Base-by-base conservation (phyloP, 2,113 vertebrate species). In the Pimephales promelas region DNA sequence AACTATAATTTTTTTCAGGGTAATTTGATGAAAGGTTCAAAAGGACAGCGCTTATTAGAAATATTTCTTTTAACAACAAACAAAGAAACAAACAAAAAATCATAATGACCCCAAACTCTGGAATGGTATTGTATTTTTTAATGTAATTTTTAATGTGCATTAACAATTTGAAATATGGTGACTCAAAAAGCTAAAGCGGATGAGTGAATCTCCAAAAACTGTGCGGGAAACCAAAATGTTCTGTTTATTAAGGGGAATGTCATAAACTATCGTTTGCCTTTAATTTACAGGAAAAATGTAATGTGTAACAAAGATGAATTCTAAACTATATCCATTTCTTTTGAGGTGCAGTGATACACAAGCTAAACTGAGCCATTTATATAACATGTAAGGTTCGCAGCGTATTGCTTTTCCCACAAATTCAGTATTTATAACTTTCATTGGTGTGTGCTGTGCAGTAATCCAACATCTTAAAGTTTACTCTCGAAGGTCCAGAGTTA, bases 341-440 rank as follows among this genome's bases (percentile, higher is more conserved):
- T 5, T 34, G 11, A 40, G 1, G 5, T 34, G 31, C 61, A 64
- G 36, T 8, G 11, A 5, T 64, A 10, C 14, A 20, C 24, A 28
- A 26, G 16, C 20, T 22, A n/a, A 34, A 22, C 26, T 13, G 26
- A 56, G 45, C 73, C 22, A 24, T 28, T 49, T 28, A 52, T 24
- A 49, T 74, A 74, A 34, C 47, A 36, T 13, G 8, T 5, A n/a
- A 14, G 6, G 26, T 75, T 31, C 49, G 28, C 2, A 10, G 16
- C 73, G 22, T 73, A 73, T 28, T 73, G 45, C 10, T 45, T 54
- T 77, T 43, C 34, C 40, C 31, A 36, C 74, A 57, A 59, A 11
- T 61, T 59, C 34, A 78, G 75, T 36, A 10, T 78, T 61, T 78
- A n/a, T 43, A 78, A 20, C 75, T 45, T 45, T 45, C 40, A 45